Percentiles rank a stretch among this genome's conserved stretches.
These are phyloP conservation scores for Chionodraco myersi DNA, from an alignment of 2,113 vertebrate species.

Conservation along the genomic window DNA sequence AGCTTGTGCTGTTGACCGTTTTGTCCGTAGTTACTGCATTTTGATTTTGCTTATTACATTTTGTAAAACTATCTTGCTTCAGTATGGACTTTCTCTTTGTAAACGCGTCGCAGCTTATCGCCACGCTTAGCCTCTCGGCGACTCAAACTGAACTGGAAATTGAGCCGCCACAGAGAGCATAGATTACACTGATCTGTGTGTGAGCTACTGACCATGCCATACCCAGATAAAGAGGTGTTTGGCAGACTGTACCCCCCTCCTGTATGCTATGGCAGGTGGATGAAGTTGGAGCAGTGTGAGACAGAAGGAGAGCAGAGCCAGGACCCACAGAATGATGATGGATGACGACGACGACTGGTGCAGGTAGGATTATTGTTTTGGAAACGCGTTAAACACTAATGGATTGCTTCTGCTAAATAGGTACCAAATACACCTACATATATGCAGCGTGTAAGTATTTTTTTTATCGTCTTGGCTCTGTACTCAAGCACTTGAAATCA, in stretches of 20 bases:
- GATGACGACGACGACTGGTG: slow-evolving; percentile 51
- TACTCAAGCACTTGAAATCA: not conserved
- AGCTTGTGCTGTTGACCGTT: too few relatives aligned
- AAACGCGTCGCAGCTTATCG: too few relatives aligned
- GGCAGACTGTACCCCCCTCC: slow-evolving; percentile 30
- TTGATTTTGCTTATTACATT: too few relatives aligned
- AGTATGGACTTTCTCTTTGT: too few relatives aligned
- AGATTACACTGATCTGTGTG: slow-evolving; percentile 10
- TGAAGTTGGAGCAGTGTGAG: slow-evolving; percentile 12
- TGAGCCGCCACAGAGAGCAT: not conserved
- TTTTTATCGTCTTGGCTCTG: too few relatives aligned
- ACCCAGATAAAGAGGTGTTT: slow-evolving; percentile 14
- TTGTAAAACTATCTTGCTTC: too few relatives aligned
- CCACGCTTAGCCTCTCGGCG: too few relatives aligned
- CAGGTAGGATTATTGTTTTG: slow-evolving; percentile 36
- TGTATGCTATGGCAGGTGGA: slow-evolving; percentile 50
- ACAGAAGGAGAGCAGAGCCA: slow-evolving; percentile 30
- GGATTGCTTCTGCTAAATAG: slow-evolving; percentile 21
- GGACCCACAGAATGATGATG: slow-evolving; percentile 58
- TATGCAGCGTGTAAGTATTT: too few relatives aligned
- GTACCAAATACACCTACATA: not conserved
- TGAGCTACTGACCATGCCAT: slow-evolving; percentile 3
- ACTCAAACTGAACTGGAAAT: too few relatives aligned
- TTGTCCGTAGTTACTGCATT: too few relatives aligned
- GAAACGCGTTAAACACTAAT: slow-evolving; percentile 37